phyloP scores from a whole-genome alignment of 2,888 invertebrate genomes.

The Drosophila kambysellisi region DNA sequence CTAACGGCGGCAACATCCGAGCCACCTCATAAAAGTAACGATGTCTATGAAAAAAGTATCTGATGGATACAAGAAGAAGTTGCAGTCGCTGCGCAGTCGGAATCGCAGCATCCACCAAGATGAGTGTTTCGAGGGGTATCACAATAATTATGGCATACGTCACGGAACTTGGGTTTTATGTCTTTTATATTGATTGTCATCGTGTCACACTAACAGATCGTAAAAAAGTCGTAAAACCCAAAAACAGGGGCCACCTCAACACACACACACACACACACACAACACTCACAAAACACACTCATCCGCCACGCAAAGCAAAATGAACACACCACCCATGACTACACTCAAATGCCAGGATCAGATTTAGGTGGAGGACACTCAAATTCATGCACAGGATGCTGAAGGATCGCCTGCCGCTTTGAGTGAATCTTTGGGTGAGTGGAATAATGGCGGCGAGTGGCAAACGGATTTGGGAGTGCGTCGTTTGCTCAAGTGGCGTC shows the following conservation, averaged over 20 bases:
- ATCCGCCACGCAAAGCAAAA: conserved; percentile 27
- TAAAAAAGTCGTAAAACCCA: conserved; percentile 83
- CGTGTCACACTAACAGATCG: conserved; percentile 83
- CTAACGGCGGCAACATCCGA: conserved; percentile 72
- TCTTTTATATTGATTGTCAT: conserved; percentile 82
- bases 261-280: conserved; percentile 23
- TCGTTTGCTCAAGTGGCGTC: conserved; percentile 79
- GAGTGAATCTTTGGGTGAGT: conserved; percentile 54
- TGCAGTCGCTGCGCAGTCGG: conserved; percentile 29
- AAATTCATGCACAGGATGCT: conserved; percentile 26
- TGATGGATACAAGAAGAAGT: conserved; percentile 58
- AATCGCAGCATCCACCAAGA: conserved; percentile 24
- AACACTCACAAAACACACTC: conserved; percentile 16
- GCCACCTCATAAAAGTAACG: conserved; percentile 82
- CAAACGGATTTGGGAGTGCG: conserved; percentile 33
- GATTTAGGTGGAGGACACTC: conserved; percentile 40
- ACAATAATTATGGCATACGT: conserved; percentile 82
- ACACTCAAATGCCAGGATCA: conserved; percentile 41
- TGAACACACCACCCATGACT: conserved; percentile 36
- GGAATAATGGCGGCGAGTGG: conserved; percentile 5
- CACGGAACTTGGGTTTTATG: conserved; percentile 79
- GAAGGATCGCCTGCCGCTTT: conserved; percentile 50
- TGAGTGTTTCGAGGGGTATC: conserved; percentile 44
- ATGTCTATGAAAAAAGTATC: conserved; percentile 67
- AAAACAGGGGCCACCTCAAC: conserved; percentile 19